Evolutionary conservation across 2,888 invertebrate species (phyloP), one percentile per base, ranked within the genome.

Genomic region (Drosophila multiciliata): DNA sequence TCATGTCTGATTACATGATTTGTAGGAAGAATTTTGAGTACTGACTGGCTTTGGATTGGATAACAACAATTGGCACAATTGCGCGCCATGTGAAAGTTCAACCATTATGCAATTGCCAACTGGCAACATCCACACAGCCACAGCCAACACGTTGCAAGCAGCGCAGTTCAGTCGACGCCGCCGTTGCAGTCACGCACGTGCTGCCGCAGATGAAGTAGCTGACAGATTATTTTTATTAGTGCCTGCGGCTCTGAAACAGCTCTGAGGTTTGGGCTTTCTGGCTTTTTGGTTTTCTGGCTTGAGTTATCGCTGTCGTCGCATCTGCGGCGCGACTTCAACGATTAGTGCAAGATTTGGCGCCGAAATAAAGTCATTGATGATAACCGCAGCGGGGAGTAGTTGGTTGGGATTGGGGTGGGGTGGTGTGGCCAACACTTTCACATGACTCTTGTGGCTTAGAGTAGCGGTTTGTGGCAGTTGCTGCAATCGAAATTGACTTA

Each of bases 181-280:
- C 23, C 62, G 60, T 53, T 66, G 66, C 52, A 60, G 85, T 83
- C 87, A 87, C 87, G 86, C 87, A 86, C 85, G 87, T 78, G 85
- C 71, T 67, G 53, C 68, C 20, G 69, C 78, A 75, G 84, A 83
- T 78, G 78, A 87, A 87, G 85, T 82, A 80, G 87, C 83, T 77
- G 70, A 74, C 65, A 87, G 80, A 86, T 87, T 83, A 82, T 72
- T 73, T 84, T 86, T 73, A 80, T 82, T 84, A 59, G 66, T 62
- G 50, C 42, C 82, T 65, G 66, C 61, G 54, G 57, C 58, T 62
- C 65, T 32, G 40, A 63, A 49, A 75, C 75, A 64, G 57, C 52
- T 20, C 36, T 17, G 49, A 35, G 48, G 63, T 52, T 26, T 45
- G 8, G 23, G 35, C 9, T 54, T 54, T 36, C 23, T 29, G 42